Evolutionary conservation across 92 coral and sea anemone genomes (phyloP).

Genomic region (Anthopleura xanthogrammica): DNA sequence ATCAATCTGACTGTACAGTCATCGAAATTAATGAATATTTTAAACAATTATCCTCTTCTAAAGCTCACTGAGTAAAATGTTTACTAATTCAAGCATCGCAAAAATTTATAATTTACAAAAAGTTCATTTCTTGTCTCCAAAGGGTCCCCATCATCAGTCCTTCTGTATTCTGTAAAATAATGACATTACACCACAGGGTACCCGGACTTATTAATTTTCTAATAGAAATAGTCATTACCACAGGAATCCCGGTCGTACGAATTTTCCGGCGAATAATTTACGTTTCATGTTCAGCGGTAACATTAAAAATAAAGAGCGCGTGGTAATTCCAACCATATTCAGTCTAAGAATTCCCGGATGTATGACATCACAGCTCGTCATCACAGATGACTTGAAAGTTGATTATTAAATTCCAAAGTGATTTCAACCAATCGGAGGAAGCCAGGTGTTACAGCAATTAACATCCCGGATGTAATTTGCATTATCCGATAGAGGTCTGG

Average conservation of each 20-base stretch:
- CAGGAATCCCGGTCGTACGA: not conserved
- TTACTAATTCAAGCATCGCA: not conserved
- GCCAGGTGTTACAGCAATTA: not conserved
- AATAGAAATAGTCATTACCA: not conserved
- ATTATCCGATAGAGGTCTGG: not conserved
- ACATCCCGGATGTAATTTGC: conserved; percentile 10
- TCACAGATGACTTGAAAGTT: not conserved
- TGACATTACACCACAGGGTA: not conserved
- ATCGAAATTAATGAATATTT: not conserved
- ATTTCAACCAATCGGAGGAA: not conserved
- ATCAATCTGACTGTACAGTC: not conserved
- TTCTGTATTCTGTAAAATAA: not conserved
- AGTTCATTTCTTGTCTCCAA: not conserved
- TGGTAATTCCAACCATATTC: not conserved
- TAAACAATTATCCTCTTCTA: not conserved
- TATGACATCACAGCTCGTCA: not conserved
- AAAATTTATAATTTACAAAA: not conserved
- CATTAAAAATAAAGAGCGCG: not conserved
- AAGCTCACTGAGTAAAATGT: not conserved
- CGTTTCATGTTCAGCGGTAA: not conserved
- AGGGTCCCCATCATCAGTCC: not conserved
- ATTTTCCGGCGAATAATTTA: not conserved
- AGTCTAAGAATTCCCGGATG: not conserved
- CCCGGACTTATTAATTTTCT: not conserved
- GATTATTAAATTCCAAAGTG: not conserved